Conservation (phyloP, 1,140 invertebrate species). For the Helicoverpa zea region DNA sequence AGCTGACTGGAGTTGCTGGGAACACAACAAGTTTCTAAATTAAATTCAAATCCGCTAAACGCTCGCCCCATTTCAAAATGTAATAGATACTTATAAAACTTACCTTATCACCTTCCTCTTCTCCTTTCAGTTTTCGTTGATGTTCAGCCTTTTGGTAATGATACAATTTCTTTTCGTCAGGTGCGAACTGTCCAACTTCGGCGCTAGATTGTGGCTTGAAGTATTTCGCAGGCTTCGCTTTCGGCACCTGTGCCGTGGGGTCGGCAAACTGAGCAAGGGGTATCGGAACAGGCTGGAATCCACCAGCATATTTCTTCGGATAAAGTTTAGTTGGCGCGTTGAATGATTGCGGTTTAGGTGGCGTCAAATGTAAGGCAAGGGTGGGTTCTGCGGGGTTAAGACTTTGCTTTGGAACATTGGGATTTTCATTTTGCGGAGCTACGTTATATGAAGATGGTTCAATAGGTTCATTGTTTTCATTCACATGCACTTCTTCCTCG, state of each 20-base stretch:
- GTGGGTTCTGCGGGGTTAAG: constrained; percentile 49
- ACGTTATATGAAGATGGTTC: constrained; percentile 40
- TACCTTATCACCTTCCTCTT: constrained; percentile 62
- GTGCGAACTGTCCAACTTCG: constrained; percentile 59
- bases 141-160: constrained; percentile 68
- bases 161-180: constrained; percentile 71
- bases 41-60: constrained; percentile 37
- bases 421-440: constrained; percentile 6
- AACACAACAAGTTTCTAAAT: constrained; percentile 44
- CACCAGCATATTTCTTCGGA: constrained; percentile 74
- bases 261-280: constrained; percentile 71
- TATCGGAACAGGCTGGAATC: constrained; percentile 76
- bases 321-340: constrained; percentile 76
- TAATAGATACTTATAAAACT: constrained; percentile 16
- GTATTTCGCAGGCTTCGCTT: constrained; percentile 68
- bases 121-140: constrained; percentile 71
- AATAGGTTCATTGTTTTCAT: constrained; percentile 60
- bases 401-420: constrained; percentile 17
- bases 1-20: constrained; percentile 47
- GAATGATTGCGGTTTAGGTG: constrained; percentile 60
- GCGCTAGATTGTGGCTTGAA: constrained; percentile 61
- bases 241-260: constrained; percentile 61
- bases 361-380: constrained; percentile 56
- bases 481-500: constrained; percentile 54
- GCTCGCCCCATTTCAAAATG: constrained; percentile 15